phyloP scores from a whole-genome alignment of 1,140 invertebrate genomes.

The Cataglyphis hispanica region DNA sequence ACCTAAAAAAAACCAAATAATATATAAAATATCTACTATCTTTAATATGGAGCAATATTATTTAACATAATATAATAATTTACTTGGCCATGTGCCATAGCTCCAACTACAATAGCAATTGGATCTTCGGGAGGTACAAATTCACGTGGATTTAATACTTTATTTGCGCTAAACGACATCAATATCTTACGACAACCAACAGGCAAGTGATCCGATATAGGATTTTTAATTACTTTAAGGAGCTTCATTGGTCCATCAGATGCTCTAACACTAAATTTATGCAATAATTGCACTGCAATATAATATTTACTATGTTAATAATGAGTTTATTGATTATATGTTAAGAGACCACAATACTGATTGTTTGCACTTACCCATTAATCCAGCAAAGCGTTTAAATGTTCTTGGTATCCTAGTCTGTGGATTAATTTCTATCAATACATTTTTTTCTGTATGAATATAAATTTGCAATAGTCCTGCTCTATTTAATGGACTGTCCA shows the following conservation, averaged over 20 bases:
- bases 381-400: slow-evolving; percentile 98
- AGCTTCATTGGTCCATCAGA: slow-evolving; percentile 96
- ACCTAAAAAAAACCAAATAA: slow-evolving; percentile 87
- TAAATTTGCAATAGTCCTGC: slow-evolving; percentile 97
- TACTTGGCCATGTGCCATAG: slow-evolving; percentile 98
- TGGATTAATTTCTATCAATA: slow-evolving; percentile 99
- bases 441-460: slow-evolving; percentile 98
- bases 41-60: slow-evolving; percentile 9
- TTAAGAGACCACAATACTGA: not conserved
- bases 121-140: slow-evolving; percentile 94
- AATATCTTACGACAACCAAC: slow-evolving; percentile 96
- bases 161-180: slow-evolving; percentile 95
- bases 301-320: slow-evolving; percentile 52
- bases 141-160: slow-evolving; percentile 92
- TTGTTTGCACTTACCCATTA: slow-evolving; percentile 93
- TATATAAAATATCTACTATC: slow-evolving; percentile 9
- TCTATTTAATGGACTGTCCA: slow-evolving; percentile 98
- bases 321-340: not conserved
- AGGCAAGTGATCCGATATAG: slow-evolving; percentile 97
- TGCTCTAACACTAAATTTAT: slow-evolving; percentile 97
- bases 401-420: slow-evolving; percentile 99
- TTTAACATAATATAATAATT: slow-evolving; percentile 57
- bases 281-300: slow-evolving; percentile 96
- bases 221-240: slow-evolving; percentile 99
- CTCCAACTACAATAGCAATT: slow-evolving; percentile 96